Conservation (phyloP, 2,888 invertebrate genomes). For the Drosophila macrothrix region DNA sequence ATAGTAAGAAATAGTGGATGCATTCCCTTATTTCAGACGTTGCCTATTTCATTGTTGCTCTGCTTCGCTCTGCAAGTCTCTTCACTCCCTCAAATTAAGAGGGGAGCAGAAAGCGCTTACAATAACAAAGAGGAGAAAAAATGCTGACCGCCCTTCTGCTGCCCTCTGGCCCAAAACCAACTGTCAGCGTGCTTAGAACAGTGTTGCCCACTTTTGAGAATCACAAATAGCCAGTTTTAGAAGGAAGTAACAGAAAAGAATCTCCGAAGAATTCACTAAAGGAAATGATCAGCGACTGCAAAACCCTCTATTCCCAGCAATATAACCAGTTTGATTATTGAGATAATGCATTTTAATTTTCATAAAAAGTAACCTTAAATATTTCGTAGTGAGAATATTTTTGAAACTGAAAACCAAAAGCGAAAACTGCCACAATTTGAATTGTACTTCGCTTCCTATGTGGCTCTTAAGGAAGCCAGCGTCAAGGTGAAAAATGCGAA, state of each 20-base stretch:
- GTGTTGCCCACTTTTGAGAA: constrained; percentile 3
- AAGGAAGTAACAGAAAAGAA: not conserved
- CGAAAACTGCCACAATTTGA: not conserved
- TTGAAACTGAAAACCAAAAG: not conserved
- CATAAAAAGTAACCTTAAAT: not conserved
- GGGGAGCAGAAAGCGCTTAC: constrained; percentile 41
- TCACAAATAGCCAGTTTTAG: not conserved
- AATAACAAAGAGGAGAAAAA: constrained; percentile 51
- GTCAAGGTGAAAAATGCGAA: not conserved
- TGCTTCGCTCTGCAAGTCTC: constrained; percentile 22
- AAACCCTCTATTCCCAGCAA: not conserved
- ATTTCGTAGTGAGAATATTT: not conserved
- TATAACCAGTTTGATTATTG: not conserved
- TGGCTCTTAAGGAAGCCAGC: not conserved
- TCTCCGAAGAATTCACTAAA: not conserved
- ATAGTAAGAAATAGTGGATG: constrained; percentile 21
- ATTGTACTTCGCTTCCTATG: not conserved
- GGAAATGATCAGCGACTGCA: not conserved
- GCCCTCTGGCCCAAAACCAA: constrained; percentile 24
- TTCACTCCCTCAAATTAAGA: constrained; percentile 33
- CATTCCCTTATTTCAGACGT: constrained; percentile 54
- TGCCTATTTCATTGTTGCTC: constrained; percentile 54
- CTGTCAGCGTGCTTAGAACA: constrained; percentile 24
- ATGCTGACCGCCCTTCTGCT: constrained; percentile 42
- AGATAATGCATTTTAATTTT: not conserved